Conservation (phyloP, 2,888 invertebrate genomes). For the Standfussiana lucernea region DNA sequence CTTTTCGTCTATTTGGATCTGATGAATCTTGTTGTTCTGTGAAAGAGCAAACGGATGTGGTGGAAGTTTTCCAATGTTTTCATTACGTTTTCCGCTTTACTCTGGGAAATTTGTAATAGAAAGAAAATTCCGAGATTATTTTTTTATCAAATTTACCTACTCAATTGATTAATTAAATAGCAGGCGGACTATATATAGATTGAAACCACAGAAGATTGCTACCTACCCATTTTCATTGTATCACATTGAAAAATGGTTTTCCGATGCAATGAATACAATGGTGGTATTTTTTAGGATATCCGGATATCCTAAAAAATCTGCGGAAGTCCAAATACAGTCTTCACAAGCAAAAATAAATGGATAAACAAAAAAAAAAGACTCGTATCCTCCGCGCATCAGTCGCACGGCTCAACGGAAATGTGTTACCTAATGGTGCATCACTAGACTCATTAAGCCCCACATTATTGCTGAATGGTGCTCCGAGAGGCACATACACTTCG, state of each 20-base stretch:
- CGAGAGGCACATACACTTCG: constrained; percentile 46
- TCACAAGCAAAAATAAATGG: neutral
- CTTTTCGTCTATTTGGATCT: constrained; percentile 42
- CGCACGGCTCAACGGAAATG: constrained; percentile 45
- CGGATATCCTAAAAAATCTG: neutral
- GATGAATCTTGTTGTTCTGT: constrained; percentile 14
- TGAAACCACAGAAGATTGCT: neutral
- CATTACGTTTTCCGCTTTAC: neutral
- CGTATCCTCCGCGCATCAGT: constrained; percentile 29
- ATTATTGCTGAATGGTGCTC: constrained; percentile 57
- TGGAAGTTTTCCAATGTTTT: constrained; percentile 15
- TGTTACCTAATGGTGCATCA: constrained; percentile 57
- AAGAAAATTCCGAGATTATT: neutral
- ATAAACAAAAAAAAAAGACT: constrained; percentile 15
- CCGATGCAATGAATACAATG: neutral
- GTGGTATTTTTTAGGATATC: no score
- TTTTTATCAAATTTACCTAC: neutral
- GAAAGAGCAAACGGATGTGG: neutral
- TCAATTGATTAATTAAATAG: neutral
- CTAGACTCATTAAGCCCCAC: constrained; percentile 57
- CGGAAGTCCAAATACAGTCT: neutral
- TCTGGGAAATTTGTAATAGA: neutral
- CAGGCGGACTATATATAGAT: neutral
- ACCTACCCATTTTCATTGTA: neutral
- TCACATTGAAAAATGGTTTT: neutral